Conservation (phyloP, 2,113 vertebrate genomes). For the Pipra filicauda region DNA sequence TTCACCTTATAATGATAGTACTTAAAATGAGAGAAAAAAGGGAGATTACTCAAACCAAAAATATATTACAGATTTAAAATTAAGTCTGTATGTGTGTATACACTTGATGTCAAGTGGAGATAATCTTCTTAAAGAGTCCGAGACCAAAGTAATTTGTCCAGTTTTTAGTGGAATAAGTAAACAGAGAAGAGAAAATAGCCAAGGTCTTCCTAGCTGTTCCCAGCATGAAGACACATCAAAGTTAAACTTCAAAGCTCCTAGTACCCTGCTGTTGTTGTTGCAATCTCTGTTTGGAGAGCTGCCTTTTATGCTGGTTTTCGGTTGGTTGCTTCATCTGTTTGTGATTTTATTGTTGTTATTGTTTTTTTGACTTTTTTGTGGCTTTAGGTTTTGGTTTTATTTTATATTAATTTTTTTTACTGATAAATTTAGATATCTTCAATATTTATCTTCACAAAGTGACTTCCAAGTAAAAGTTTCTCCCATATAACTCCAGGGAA, state of each 20-base stretch:
- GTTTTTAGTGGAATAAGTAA: background rate
- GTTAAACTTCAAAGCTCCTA: background rate
- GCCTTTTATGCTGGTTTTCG: background rate
- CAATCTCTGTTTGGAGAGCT: background rate
- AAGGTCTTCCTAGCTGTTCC: background rate
- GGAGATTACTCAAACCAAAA: background rate
- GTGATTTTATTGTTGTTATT: background rate
- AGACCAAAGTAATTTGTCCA: background rate
- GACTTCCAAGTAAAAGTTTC: background rate
- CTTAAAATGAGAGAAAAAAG: background rate
- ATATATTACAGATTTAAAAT: background rate
- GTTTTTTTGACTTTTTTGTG: background rate
- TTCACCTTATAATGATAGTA: background rate
- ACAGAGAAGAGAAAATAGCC: background rate
- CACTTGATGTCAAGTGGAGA: background rate
- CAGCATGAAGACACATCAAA: background rate
- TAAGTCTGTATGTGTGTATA: background rate
- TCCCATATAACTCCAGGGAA: background rate
- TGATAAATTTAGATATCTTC: background rate
- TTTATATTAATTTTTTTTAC: background rate
- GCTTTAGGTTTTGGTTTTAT: background rate
- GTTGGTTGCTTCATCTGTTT: background rate
- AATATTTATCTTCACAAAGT: background rate
- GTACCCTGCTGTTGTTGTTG: background rate
- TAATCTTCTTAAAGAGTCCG: background rate